Conservation (phyloP, 37 sponge, comb jelly and placozoan species). For the Crambe crambe region DNA sequence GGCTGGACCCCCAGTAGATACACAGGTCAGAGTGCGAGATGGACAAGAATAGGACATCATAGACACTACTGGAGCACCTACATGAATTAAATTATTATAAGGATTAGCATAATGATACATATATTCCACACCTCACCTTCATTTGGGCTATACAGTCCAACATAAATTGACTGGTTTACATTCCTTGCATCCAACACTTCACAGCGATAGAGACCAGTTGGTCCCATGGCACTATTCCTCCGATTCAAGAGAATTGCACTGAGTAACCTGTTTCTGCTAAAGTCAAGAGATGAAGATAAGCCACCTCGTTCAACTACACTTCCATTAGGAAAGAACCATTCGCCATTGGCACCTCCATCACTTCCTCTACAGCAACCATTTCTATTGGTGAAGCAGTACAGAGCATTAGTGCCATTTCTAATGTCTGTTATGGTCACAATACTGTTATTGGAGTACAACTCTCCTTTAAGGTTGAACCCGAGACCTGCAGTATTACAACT, state of each 20-base stretch:
- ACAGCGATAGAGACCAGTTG: slow-evolving; percentile 20
- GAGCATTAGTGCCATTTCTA: slow-evolving; percentile 2
- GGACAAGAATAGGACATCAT: neutral
- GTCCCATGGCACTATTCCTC: neutral
- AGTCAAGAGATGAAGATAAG: neutral
- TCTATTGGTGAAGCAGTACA: neutral
- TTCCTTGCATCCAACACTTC: slow-evolving; percentile 1
- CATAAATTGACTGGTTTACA: slow-evolving; percentile 9
- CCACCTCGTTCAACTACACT: neutral
- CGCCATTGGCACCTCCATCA: too few species aligned
- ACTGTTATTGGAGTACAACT: slow-evolving; percentile 11
- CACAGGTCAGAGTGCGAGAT: slow-evolving; percentile 22
- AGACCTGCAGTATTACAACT: neutral
- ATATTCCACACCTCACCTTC: neutral
- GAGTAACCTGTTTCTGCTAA: neutral
- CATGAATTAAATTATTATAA: neutral
- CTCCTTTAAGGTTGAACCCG: neutral
- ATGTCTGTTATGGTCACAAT: slow-evolving; percentile 10
- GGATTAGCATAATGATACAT: neutral
- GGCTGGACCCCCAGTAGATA: slow-evolving; percentile 28
- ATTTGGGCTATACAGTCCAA: slow-evolving; percentile 13
- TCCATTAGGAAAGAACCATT: too few species aligned
- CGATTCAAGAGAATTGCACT: neutral
- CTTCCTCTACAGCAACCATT: too few species aligned
- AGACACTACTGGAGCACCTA: neutral